These are phyloP conservation scores for Hyles lineata DNA, from an alignment of 2,888 invertebrate species.

Conservation along the genomic window DNA sequence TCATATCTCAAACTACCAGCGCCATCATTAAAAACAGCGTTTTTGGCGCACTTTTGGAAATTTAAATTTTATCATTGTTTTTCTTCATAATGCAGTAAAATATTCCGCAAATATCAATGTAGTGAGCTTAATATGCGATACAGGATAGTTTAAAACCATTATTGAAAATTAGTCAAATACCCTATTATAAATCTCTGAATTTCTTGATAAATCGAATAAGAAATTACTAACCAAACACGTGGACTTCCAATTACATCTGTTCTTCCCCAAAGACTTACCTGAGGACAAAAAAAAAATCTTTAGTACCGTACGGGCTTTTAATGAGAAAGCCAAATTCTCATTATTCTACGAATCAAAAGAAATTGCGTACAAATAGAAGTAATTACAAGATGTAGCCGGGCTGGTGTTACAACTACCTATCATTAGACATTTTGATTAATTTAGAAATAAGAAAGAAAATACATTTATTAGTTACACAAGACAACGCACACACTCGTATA, in stretches of 20 bases:
- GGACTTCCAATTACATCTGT: background rate
- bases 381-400: background rate
- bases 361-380: background rate
- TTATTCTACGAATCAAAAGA: constrained; percentile 12
- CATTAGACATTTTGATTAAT: background rate
- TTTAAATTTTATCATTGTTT: too few relatives aligned
- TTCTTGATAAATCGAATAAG: background rate
- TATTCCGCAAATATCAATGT: too few relatives aligned
- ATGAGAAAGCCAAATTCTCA: constrained; percentile 1
- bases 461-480: too few relatives aligned
- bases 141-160: too few relatives aligned
- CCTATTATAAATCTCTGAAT: background rate
- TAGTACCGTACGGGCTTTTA: background rate
- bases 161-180: too few relatives aligned
- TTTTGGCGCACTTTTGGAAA: too few relatives aligned
- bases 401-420: background rate
- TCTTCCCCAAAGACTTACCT: background rate
- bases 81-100: too few relatives aligned
- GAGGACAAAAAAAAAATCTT: background rate
- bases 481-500: too few relatives aligned
- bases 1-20: too few relatives aligned
- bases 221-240: background rate
- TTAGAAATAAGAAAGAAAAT: too few relatives aligned
- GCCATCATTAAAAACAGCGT: too few relatives aligned
- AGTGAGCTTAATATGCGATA: too few relatives aligned